A percentile compares a stretch with the other conserved stretches of the same genome.
phyloP scores from a whole-genome alignment of 2,888 invertebrate species.

The Baccha elongata region DNA sequence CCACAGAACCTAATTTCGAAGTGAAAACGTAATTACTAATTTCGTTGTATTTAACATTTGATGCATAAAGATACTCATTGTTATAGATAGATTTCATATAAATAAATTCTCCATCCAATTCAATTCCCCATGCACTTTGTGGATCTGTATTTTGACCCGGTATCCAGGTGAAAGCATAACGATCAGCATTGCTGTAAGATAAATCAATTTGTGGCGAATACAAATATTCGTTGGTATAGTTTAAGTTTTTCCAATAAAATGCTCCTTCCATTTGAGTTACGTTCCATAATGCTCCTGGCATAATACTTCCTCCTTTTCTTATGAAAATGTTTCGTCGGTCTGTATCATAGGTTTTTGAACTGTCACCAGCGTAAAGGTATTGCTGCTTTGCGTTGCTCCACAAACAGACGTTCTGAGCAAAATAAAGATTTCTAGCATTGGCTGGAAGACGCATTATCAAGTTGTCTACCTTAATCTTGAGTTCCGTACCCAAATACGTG shows the following conservation, averaged over 20 bases:
- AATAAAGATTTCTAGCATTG: constrained; percentile 43
- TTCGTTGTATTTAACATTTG: constrained; percentile 5
- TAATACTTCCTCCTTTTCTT: not conserved
- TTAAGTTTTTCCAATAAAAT: constrained; percentile 21
- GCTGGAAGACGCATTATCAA: constrained; percentile 33
- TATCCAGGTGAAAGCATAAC: constrained; percentile 38
- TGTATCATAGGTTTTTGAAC: not conserved
- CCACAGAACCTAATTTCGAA: constrained; percentile 13
- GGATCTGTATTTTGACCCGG: constrained; percentile 33
- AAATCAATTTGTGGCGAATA: constrained; percentile 13
- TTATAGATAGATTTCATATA: constrained; percentile 13
- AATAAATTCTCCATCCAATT: constrained; percentile 33
- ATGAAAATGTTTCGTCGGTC: not conserved
- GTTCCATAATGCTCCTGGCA: constrained; percentile 24
- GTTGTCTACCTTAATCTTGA: constrained; percentile 14
- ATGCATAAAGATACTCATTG: constrained; percentile 32
- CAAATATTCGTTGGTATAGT: constrained; percentile 35
- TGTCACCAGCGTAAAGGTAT: constrained; percentile 38
- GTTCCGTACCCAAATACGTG: not conserved
- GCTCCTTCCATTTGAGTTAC: constrained; percentile 17
- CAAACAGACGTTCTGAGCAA: constrained; percentile 28
- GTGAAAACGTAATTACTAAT: constrained; percentile 23
- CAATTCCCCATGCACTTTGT: constrained; percentile 39
- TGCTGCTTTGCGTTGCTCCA: constrained; percentile 36
- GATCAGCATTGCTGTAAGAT: constrained; percentile 14